These are phyloP conservation scores for Drosophila hamatofila DNA, from an alignment of 2,888 invertebrate genomes.

Conservation along the genomic window DNA sequence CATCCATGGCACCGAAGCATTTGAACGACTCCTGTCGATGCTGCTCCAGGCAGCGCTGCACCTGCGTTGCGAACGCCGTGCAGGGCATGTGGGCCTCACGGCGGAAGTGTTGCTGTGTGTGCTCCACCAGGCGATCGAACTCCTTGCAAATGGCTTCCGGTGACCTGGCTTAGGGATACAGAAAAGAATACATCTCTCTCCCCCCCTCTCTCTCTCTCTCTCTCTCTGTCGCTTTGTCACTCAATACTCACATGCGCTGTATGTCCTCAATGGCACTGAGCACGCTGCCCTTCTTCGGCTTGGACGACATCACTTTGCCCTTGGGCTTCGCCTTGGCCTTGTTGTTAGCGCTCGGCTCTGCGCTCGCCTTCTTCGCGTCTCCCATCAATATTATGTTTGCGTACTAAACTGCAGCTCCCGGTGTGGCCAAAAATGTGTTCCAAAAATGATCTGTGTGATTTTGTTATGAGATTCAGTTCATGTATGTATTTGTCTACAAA, in stretches of 20 bases:
- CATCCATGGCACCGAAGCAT: conserved; percentile 59
- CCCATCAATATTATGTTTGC: conserved; percentile 40
- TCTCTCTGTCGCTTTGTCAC: not conserved
- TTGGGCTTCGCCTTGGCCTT: not conserved
- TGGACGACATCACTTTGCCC: conserved; percentile 2
- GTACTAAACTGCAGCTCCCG: not conserved
- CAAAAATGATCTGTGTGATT: conserved; percentile 12
- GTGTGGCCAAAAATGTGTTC: conserved; percentile 22
- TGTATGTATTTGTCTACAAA: conserved; percentile 8
- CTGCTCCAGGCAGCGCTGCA: conserved; percentile 46
- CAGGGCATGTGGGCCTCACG: conserved; percentile 36
- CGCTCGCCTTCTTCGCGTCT: conserved; percentile 17
- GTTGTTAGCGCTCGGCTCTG: not conserved
- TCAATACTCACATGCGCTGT: conserved; percentile 58
- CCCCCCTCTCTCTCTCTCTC: not conserved
- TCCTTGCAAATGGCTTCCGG: conserved; percentile 55
- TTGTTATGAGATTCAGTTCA: conserved; percentile 14
- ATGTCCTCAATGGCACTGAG: conserved; percentile 53
- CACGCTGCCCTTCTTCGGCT: conserved; percentile 31
- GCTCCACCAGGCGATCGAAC: conserved; percentile 51
- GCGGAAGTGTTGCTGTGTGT: conserved; percentile 34
- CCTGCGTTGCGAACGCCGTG: conserved; percentile 21
- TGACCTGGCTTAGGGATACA: conserved; percentile 25
- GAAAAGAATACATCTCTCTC: not conserved
- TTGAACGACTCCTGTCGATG: conserved; percentile 40